phyloP scores from a whole-genome alignment of 2,797 vertebrate genomes.

The Anguilla obscura region DNA sequence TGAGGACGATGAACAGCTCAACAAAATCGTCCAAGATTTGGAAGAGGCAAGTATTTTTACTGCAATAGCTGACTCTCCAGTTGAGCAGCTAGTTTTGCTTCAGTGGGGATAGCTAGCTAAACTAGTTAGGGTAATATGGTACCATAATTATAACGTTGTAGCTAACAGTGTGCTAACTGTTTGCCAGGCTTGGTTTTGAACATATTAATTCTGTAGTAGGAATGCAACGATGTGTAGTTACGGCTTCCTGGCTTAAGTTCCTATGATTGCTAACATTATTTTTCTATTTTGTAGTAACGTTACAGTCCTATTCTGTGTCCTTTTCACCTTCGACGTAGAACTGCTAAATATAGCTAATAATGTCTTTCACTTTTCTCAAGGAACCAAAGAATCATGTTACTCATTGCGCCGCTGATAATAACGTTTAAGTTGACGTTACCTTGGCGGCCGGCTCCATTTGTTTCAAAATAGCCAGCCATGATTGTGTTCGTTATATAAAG shows the following conservation, averaged over 20 bases:
- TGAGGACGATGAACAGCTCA: slow-evolving; percentile 88
- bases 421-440: neutral
- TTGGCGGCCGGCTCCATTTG: neutral
- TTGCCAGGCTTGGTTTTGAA: neutral
- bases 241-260: neutral
- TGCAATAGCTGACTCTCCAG: neutral
- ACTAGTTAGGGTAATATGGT: too few relatives aligned
- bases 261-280: neutral
- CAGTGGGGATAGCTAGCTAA: neutral
- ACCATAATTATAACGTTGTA: neutral
- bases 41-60: slow-evolving; percentile 82
- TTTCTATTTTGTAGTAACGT: neutral
- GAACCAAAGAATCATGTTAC: neutral
- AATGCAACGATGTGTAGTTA: neutral
- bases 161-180: neutral
- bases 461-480: neutral
- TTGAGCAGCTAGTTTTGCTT: neutral
- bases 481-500: neutral
- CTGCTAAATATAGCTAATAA: neutral
- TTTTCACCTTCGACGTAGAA: neutral
- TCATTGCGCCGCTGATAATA: neutral
- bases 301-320: neutral
- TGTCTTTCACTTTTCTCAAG: neutral
- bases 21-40: slow-evolving; percentile 81
- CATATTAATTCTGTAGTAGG: neutral